Evolutionary conservation across 2,797 vertebrate species (phyloP).

Genomic region (Rhinogobio ventralis): DNA sequence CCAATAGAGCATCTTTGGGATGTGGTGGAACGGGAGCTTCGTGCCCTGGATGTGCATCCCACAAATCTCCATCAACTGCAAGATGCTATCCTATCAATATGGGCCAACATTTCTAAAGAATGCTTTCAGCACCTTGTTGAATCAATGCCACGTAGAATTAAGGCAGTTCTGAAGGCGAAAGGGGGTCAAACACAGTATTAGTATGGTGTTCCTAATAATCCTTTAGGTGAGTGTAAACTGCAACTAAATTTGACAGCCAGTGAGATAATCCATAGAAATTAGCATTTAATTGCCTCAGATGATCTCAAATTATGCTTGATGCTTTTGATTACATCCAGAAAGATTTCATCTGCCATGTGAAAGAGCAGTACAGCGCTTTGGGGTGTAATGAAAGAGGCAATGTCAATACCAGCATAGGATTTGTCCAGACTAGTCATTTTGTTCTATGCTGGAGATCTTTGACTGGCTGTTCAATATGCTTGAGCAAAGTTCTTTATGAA

Average conservation of each 20-base stretch:
- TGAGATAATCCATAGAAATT: neutral
- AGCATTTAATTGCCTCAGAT: neutral
- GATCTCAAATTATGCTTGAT: neutral
- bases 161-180: too few species aligned
- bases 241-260: neutral
- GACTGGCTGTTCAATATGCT: slow-evolving; percentile 45
- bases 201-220: too few species aligned
- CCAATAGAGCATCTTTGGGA: too few species aligned
- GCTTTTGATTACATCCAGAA: neutral
- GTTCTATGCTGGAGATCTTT: slow-evolving; percentile 42
- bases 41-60: too few species aligned
- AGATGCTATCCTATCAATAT: too few species aligned
- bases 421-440: slow-evolving; percentile 48
- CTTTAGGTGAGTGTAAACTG: too few species aligned
- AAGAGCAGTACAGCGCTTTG: slow-evolving; percentile 9
- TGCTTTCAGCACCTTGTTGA: too few species aligned
- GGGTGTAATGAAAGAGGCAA: slow-evolving; percentile 47
- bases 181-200: too few species aligned
- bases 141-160: too few species aligned
- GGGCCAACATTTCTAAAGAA: too few species aligned
- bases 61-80: too few species aligned
- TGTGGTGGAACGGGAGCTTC: too few species aligned
- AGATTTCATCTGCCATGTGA: neutral
- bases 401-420: slow-evolving; percentile 41
- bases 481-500: slow-evolving; percentile 41